Conservation (phyloP, 2,888 invertebrate genomes). For the Spisula solida region DNA sequence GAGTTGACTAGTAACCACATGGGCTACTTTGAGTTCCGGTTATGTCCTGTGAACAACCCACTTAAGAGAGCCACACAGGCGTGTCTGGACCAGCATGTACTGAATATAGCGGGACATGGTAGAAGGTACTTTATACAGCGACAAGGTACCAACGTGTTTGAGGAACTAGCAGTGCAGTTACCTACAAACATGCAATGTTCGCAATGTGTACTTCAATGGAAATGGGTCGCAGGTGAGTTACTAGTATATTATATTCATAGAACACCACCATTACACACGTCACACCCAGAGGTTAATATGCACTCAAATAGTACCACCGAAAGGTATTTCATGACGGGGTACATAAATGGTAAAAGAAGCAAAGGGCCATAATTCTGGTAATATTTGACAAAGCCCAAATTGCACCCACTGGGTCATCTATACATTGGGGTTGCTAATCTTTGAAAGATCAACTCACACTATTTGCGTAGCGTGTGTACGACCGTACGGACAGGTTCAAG, state of each 20-base stretch:
- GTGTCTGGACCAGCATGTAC: slow-evolving; percentile 68
- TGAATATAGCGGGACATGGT: slow-evolving; percentile 81
- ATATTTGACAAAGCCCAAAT: too few relatives aligned
- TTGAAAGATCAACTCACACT: too few relatives aligned
- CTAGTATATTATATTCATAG: background rate
- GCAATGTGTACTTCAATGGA: slow-evolving; percentile 87
- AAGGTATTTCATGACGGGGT: too few relatives aligned
- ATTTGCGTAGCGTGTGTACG: too few relatives aligned
- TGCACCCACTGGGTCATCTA: too few relatives aligned
- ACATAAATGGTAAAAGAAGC: too few relatives aligned
- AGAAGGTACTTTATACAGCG: slow-evolving; percentile 63
- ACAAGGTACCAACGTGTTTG: slow-evolving; percentile 39
- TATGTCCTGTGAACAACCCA: slow-evolving; percentile 74
- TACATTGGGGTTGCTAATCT: too few relatives aligned
- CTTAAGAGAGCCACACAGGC: slow-evolving; percentile 58
- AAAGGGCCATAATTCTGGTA: too few relatives aligned
- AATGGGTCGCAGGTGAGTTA: slow-evolving; percentile 85
- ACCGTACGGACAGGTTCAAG: too few relatives aligned
- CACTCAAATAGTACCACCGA: too few relatives aligned
- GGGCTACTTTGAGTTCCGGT: slow-evolving; percentile 72
- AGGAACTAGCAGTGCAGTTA: slow-evolving; percentile 75
- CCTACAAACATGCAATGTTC: slow-evolving; percentile 83
- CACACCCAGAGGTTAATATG: too few relatives aligned
- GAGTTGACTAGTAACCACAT: slow-evolving; percentile 73
- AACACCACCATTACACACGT: too few relatives aligned